Evolutionary conservation across 2,113 vertebrate species (phyloP).

Genomic region (Prunella himalayana): DNA sequence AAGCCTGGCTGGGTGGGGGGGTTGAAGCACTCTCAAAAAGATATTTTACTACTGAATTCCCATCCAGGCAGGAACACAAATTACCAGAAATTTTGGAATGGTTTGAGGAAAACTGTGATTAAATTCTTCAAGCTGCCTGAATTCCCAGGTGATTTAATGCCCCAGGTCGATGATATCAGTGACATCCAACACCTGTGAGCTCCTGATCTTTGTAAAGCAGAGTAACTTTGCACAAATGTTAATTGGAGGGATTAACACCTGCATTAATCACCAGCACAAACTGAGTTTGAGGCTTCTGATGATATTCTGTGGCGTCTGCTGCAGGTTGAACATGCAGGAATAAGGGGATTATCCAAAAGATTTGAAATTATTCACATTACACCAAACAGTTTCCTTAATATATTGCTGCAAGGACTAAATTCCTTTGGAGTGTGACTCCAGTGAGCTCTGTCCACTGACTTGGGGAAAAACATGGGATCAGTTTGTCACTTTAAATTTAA

Average conservation of each 20-base stretch:
- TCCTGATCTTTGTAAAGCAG: background rate
- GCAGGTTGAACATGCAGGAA: background rate
- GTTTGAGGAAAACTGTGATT: background rate
- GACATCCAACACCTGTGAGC: background rate
- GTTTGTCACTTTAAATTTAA: background rate
- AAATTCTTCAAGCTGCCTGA: background rate
- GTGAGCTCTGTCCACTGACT: background rate
- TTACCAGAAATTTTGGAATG: background rate
- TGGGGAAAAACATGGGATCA: background rate
- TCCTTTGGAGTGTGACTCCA: background rate
- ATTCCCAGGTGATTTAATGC: background rate
- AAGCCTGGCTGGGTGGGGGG: accelerated
- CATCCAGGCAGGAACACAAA: background rate
- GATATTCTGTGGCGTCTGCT: background rate
- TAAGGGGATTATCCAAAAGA: background rate
- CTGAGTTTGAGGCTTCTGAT: background rate
- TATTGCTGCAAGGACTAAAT: background rate
- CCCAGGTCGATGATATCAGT: background rate
- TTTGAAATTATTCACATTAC: background rate
- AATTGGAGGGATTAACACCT: background rate
- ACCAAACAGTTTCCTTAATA: background rate
- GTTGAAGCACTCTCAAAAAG: background rate
- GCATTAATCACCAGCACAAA: background rate
- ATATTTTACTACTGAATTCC: background rate
- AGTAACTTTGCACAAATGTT: background rate